phyloP scores from a whole-genome alignment of 1,140 invertebrate genomes.

The Zelostemma sp. region DNA sequence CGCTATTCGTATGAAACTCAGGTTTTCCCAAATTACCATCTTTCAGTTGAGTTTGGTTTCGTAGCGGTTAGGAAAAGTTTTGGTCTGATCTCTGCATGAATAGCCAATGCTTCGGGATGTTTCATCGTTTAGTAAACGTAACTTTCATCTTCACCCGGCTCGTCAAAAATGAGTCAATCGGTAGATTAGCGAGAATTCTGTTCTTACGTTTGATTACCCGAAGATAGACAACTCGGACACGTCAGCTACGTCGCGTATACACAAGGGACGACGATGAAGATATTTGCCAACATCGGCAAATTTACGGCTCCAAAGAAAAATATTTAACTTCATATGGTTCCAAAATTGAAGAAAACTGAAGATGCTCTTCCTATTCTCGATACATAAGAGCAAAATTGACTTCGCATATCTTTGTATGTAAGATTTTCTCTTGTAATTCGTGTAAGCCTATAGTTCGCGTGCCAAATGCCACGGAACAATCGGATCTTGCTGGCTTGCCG shows the following conservation, averaged over 20 bases:
- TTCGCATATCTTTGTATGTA: too few species aligned
- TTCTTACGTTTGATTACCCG: slow-evolving; percentile 39
- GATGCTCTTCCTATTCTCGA: too few species aligned
- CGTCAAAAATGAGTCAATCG: slow-evolving; percentile 17
- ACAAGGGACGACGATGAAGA: slow-evolving; percentile 49
- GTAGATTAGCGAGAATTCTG: slow-evolving; percentile 39
- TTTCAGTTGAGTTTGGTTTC: too few species aligned
- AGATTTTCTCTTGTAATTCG: too few species aligned
- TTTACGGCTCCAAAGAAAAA: slow-evolving; percentile 8
- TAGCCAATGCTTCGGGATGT: too few species aligned
- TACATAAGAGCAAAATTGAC: too few species aligned
- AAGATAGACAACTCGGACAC: slow-evolving; percentile 40
- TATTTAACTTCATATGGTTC: too few species aligned
- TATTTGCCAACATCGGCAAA: slow-evolving; percentile 37
- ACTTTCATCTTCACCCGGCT: neutral
- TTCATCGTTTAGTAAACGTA: neutral
- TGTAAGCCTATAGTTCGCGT: slow-evolving; percentile 19
- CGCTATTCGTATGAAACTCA: too few species aligned
- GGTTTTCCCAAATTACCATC: neutral
- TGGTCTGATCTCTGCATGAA: too few species aligned
- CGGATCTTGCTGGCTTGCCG: slow-evolving; percentile 33
- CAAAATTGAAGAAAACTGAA: too few species aligned
- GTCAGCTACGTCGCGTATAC: slow-evolving; percentile 45
- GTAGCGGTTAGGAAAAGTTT: too few species aligned
- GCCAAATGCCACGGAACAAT: slow-evolving; percentile 34